phyloP scores from a whole-genome alignment of 1,140 invertebrate species.

The Hyposmocoma kahamanoa region DNA sequence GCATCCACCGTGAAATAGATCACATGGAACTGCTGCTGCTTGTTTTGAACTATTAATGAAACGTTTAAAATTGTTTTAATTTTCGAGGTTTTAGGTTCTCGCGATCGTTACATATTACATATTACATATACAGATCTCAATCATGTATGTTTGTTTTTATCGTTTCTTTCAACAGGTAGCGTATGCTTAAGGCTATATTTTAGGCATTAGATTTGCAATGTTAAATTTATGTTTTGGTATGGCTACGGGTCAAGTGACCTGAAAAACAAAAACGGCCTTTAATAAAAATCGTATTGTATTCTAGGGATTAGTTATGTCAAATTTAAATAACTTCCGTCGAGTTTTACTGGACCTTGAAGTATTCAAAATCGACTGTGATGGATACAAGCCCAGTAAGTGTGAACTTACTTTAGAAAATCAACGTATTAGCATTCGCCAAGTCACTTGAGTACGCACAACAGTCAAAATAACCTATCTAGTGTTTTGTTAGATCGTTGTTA shows the following conservation, averaged over 20 bases:
- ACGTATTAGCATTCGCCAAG: too few species aligned
- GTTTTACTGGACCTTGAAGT: neutral
- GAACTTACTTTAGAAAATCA: too few species aligned
- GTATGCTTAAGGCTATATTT: neutral
- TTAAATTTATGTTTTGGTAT: too few species aligned
- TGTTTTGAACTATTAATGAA: neutral
- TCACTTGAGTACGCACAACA: conserved; percentile 10
- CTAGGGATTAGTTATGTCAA: neutral
- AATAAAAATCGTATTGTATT: too few species aligned
- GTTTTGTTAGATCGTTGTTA: conserved; percentile 19
- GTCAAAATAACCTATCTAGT: conserved; percentile 8
- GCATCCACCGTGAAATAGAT: conserved; percentile 25
- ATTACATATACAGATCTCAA: neutral
- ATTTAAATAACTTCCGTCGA: neutral
- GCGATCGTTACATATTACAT: neutral
- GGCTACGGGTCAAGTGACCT: too few species aligned
- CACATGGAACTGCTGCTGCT: neutral
- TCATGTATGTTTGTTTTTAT: neutral
- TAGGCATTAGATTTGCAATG: neutral
- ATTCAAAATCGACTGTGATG: neutral
- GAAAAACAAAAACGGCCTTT: too few species aligned
- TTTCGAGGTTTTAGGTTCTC: neutral
- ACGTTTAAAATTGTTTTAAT: neutral
- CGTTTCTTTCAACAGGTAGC: neutral
- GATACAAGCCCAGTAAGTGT: neutral